Conservation (phyloP, 1,140 invertebrate genomes). For the Plodia interpunctella region DNA sequence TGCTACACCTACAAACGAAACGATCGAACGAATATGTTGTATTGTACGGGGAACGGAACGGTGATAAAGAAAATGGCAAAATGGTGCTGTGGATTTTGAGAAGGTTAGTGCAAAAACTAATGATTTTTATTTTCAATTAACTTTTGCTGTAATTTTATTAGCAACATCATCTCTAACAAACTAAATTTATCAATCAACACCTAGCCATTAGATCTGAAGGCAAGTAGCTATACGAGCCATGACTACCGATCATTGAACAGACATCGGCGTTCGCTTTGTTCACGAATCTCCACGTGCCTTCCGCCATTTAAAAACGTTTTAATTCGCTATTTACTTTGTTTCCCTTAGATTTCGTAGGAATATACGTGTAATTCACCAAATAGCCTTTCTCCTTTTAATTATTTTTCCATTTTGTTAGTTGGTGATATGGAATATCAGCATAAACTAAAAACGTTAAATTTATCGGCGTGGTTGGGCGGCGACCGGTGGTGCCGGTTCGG, state of each 20-base stretch:
- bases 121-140: slow-evolving; percentile 13
- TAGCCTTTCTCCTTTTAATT: background rate
- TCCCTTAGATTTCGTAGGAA: background rate
- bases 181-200: background rate
- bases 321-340: slow-evolving; percentile 12
- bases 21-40: background rate
- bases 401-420: background rate
- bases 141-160: background rate
- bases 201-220: background rate
- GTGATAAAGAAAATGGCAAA: slow-evolving; percentile 64
- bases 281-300: slow-evolving; percentile 71
- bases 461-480: slow-evolving; percentile 24
- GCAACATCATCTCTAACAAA: background rate
- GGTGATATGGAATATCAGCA: background rate
- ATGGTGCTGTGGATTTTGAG: slow-evolving; percentile 57
- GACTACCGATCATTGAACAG: slow-evolving; percentile 33
- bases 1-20: too few relatives aligned
- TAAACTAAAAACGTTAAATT: background rate
- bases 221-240: background rate
- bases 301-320: slow-evolving; percentile 59
- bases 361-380: background rate
- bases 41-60: slow-evolving; percentile 5
- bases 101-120: slow-evolving; percentile 54
- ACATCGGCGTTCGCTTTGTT: slow-evolving; percentile 68
- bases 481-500: slow-evolving; percentile 5